Evolutionary conservation across 2,888 invertebrate genomes (phyloP).

Genomic region (Bembecia ichneumoniformis): DNA sequence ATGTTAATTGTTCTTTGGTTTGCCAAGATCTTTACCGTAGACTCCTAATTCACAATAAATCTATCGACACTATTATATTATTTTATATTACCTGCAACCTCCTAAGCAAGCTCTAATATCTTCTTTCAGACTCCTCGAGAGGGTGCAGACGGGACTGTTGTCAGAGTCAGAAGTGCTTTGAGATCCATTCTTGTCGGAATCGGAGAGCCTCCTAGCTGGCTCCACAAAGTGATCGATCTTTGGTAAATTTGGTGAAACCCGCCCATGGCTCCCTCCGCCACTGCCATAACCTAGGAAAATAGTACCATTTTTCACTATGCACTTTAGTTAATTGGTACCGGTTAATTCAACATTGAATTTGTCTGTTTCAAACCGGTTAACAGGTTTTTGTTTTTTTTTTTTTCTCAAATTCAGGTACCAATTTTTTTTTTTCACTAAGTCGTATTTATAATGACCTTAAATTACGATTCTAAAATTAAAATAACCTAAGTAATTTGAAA

Average conservation of each 20-base stretch:
- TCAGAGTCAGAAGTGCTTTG: constrained; percentile 53
- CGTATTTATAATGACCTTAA: too few species aligned
- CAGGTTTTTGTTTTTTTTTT: too few species aligned
- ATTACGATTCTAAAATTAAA: too few species aligned
- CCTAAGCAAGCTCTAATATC: constrained; percentile 60
- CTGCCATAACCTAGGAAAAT: constrained; percentile 49
- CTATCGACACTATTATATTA: too few species aligned
- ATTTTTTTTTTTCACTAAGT: too few species aligned
- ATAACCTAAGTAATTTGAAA: too few species aligned
- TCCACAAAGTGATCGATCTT: constrained; percentile 44
- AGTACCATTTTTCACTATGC: not conserved
- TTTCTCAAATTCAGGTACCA: too few species aligned
- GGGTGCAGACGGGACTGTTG: constrained; percentile 48
- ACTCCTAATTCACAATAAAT: too few species aligned
- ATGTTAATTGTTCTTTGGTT: too few species aligned
- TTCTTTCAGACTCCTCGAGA: constrained; percentile 57
- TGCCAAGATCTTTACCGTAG: too few species aligned
- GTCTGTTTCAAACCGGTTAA: too few species aligned
- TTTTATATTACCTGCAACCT: constrained; percentile 41
- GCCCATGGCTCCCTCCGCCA: constrained; percentile 57
- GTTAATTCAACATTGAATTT: not conserved
- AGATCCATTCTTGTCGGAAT: constrained; percentile 45
- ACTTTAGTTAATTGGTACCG: not conserved
- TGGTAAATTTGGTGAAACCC: constrained; percentile 60
- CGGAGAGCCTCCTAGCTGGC: constrained; percentile 23